Evolutionary conservation across 2,797 vertebrate genomes (phyloP).

Genomic region (Urocyon cinereoargenteus): DNA sequence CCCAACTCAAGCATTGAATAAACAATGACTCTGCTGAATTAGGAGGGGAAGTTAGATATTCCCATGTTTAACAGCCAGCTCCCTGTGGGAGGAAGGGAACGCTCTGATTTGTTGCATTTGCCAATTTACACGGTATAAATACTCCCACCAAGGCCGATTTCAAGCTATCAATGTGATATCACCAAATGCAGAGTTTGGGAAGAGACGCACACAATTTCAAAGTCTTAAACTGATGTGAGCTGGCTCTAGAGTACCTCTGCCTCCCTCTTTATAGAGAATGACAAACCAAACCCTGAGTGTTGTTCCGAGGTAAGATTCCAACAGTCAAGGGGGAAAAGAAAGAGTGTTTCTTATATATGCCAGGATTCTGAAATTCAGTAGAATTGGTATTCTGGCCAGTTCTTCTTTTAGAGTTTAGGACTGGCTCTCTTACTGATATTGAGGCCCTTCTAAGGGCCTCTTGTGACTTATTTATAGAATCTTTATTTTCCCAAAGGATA

Average conservation of each 20-base stretch:
- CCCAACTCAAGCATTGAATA: neutral
- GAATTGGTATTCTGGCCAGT: constrained; percentile 52
- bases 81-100: constrained; percentile 9
- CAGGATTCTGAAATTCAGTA: constrained; percentile 61
- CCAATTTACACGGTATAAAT: neutral
- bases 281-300: constrained; percentile 14
- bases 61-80: constrained; percentile 54
- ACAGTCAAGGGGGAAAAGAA: neutral
- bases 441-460: constrained; percentile 55
- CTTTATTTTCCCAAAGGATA: neutral
- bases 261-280: constrained; percentile 21
- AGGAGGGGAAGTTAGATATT: constrained; percentile 4
- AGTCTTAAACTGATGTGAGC: neutral
- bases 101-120: constrained; percentile 45
- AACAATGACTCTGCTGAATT: constrained; percentile 47
- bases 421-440: constrained; percentile 66
- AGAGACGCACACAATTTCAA: neutral
- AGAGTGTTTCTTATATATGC: neutral
- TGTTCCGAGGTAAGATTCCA: constrained; percentile 47
- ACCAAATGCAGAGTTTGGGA: neutral
- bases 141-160: constrained; percentile 34
- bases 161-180: neutral
- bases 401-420: constrained; percentile 62
- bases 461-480: constrained; percentile 73
- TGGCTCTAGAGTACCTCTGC: neutral